A percentile compares a stretch with the other conserved stretches of the same genome.
These are phyloP conservation scores for Cirrhinus molitorella DNA, from an alignment of 2,797 vertebrate genomes.

Conservation along the genomic window DNA sequence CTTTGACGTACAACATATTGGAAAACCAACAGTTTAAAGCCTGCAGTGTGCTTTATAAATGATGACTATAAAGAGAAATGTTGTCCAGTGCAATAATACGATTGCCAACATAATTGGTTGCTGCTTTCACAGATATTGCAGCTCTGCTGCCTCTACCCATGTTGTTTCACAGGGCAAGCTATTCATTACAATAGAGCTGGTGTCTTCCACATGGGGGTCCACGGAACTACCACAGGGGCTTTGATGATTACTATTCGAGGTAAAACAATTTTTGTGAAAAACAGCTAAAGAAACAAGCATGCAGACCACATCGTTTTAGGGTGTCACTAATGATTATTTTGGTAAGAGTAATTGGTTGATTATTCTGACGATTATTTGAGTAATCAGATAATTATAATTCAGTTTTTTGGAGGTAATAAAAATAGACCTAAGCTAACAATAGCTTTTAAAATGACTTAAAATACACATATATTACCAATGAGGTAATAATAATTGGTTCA, in stretches of 20 bases:
- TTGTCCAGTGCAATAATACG: slow-evolving; percentile 38
- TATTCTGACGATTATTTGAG: too few species aligned
- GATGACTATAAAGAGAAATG: slow-evolving; percentile 39
- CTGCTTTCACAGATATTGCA: slow-evolving; percentile 29
- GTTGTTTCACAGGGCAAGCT: slow-evolving; percentile 13
- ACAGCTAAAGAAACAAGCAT: neutral
- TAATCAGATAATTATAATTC: too few species aligned
- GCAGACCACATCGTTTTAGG: neutral
- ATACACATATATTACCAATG: too few species aligned
- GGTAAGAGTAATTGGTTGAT: too few species aligned
- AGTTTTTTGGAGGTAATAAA: too few species aligned
- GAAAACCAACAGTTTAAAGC: slow-evolving; percentile 34
- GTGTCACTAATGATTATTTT: too few species aligned
- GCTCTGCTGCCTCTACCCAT: slow-evolving; percentile 5
- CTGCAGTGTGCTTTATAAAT: slow-evolving; percentile 15
- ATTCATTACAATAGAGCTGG: slow-evolving; percentile 15
- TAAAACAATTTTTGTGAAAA: neutral
- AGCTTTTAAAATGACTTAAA: too few species aligned
- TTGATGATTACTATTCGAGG: neutral
- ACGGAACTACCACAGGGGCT: neutral
- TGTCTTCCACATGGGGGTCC: neutral
- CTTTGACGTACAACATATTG: slow-evolving; percentile 22
- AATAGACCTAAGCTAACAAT: too few species aligned
- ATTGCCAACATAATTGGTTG: slow-evolving; percentile 26
- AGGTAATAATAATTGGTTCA: too few species aligned